Evolutionary conservation across 2,113 vertebrate species (phyloP), one percentile per base, ranked within the genome.

Genomic region (Bubo scandiacus): DNA sequence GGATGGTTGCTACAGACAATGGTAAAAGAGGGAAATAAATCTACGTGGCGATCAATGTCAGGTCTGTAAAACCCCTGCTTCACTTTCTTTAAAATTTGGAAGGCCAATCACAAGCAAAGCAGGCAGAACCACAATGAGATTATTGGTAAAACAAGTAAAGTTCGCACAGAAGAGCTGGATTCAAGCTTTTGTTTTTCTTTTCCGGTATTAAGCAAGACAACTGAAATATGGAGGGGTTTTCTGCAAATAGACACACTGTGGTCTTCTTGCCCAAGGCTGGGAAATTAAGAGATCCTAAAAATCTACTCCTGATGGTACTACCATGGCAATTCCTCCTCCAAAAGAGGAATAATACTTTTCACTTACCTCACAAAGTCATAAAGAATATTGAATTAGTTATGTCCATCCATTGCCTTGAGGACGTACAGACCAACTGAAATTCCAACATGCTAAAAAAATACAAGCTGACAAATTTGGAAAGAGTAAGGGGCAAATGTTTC

Each of bases 21-120:
- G 12, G 57, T 15, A 75, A 54, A 84, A 84, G 63, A 25, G 59
- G 38, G 38, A 71, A 67, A n/a, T 42, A 47, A 86, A 94, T 17
- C 12, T 40, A 59, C 1, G 3, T 7, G 8, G 17, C 0, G 4
- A 85, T 25, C 26, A 45, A 15, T 1, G 1, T 3, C 38, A 55
- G 10, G 29, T 30, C 74, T 79, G 81, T 47, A 81, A 87, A 90
- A 42, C 2, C 2, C 36, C 23, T 61, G 5, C 43, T 67, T n/a
- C 43, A 22, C 38, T 65, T 82, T 34, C 62, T 86, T 15, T 61
- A 71, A 72, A 75, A 68, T 23, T 4, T 55, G 15, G 29, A 75
- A 81, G 9, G 55, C 19, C 81, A 87, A 85, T 54, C 18, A 40
- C 2, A 6, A 83, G n/a, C 45, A 82, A 72, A 83, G 40, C 13